A percentile compares a stretch with the other conserved stretches of the same genome.
phyloP scores from a whole-genome alignment of 1,140 invertebrate genomes.

The Ladona fulva region DNA sequence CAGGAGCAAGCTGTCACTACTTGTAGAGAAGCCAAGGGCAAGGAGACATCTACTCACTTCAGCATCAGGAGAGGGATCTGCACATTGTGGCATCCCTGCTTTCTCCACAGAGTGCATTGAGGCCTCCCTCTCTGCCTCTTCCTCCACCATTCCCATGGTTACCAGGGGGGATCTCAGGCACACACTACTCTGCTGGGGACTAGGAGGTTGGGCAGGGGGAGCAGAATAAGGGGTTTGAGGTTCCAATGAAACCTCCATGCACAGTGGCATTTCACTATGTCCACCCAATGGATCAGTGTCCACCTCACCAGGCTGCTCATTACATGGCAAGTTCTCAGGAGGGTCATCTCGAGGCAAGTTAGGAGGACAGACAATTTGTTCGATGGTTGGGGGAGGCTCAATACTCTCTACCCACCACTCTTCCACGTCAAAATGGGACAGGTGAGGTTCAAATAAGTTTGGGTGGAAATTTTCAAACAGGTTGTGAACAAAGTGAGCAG shows the following conservation, averaged over 20 bases:
- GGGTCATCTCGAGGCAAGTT: neutral
- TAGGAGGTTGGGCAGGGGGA: neutral
- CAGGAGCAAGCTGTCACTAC: too few relatives aligned
- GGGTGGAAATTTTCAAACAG: neutral
- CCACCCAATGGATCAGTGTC: neutral
- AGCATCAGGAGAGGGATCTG: neutral
- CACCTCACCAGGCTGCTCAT: neutral
- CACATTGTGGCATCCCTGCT: neutral
- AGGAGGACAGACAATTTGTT: neutral
- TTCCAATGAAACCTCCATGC: neutral
- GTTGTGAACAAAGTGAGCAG: slow-evolving; percentile 4
- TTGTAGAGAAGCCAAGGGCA: too few relatives aligned
- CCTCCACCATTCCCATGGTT: slow-evolving; percentile 5
- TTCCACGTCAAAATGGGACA: neutral
- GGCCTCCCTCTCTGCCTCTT: neutral
- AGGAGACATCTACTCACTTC: neutral
- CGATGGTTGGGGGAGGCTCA: neutral
- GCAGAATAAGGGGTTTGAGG: neutral
- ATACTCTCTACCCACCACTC: neutral
- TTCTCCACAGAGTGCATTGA: neutral
- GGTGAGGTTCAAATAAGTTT: neutral
- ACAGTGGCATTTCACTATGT: neutral
- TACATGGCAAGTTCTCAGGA: neutral
- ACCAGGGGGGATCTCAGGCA: neutral
- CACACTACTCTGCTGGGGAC: neutral